A percentile compares a stretch with the other conserved stretches of the same genome.
Conservation (phyloP, 2,113 vertebrate genomes). For the Phycodurus eques region DNA sequence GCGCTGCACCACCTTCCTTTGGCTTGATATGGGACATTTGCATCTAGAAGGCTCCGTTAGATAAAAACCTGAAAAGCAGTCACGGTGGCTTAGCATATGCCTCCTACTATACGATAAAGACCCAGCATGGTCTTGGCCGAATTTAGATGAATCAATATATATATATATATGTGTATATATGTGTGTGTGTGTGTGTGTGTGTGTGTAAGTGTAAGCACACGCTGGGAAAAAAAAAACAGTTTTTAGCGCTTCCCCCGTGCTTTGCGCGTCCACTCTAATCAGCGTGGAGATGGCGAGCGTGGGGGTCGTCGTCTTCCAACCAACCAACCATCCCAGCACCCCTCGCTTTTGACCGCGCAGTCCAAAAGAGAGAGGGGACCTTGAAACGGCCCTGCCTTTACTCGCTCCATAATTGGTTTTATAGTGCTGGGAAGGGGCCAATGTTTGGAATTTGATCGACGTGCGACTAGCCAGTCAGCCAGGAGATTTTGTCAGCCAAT, state of each 20-base stretch:
- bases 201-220: no score
- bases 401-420: slow-evolving; percentile 87
- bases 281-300: slow-evolving; percentile 39
- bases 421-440: slow-evolving; percentile 83
- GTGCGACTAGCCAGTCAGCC: slow-evolving; percentile 65
- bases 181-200: no score
- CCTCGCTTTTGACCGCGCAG: slow-evolving; percentile 72
- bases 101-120: background rate
- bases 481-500: background rate
- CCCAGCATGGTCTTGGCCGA: background rate
- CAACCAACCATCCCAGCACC: slow-evolving; percentile 58
- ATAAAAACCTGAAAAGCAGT: background rate
- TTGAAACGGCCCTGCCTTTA: slow-evolving; percentile 82
- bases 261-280: slow-evolving; percentile 62
- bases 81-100: background rate
- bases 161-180: no score
- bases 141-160: background rate
- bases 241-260: background rate
- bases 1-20: slow-evolving; percentile 16
- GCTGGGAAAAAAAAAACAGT: background rate
- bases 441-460: slow-evolving; percentile 74
- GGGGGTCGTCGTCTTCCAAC: slow-evolving; percentile 74
- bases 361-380: slow-evolving; percentile 74
- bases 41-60: slow-evolving; percentile 23
- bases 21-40: slow-evolving; percentile 8